These are phyloP conservation scores for Microhierax caerulescens DNA, from an alignment of 2,797 vertebrate species.

Conservation along the genomic window DNA sequence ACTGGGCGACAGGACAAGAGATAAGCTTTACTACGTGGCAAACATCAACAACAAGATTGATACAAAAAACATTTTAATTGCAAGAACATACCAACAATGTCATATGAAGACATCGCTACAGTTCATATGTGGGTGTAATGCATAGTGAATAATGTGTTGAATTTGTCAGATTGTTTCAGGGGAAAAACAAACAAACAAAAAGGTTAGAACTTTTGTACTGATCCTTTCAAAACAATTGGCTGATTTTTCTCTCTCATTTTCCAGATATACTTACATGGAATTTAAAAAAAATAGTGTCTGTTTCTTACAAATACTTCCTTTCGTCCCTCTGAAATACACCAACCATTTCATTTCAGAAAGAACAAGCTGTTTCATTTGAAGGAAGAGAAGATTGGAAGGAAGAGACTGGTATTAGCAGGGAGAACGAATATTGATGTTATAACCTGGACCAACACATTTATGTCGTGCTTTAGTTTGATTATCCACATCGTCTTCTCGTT, in stretches of 20 bases:
- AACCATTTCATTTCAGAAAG: not conserved
- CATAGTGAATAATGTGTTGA: not conserved
- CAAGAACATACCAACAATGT: not conserved
- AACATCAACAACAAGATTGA: not conserved
- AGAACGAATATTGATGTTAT: slow-evolving; percentile 20
- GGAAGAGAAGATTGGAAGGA: not conserved
- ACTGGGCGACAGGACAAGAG: not conserved
- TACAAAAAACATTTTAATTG: slow-evolving; percentile 13
- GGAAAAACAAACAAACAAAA: not conserved
- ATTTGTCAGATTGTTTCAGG: not conserved
- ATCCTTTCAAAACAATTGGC: not conserved
- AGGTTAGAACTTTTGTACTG: not conserved
- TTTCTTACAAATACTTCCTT: not conserved
- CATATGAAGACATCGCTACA: not conserved
- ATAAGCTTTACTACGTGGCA: not conserved
- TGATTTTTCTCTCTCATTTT: not conserved
- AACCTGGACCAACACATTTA: not conserved
- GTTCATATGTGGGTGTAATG: not conserved
- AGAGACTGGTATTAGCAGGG: not conserved
- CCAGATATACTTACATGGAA: not conserved
- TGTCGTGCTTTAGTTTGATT: slow-evolving; percentile 17
- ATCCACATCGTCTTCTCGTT: slow-evolving; percentile 19
- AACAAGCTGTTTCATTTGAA: slow-evolving; percentile 10
- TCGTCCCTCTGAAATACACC: not conserved
- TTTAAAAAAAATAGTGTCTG: not conserved